These are phyloP conservation scores for Rostratula benghalensis DNA, from an alignment of 2,113 vertebrate species.

Conservation along the genomic window DNA sequence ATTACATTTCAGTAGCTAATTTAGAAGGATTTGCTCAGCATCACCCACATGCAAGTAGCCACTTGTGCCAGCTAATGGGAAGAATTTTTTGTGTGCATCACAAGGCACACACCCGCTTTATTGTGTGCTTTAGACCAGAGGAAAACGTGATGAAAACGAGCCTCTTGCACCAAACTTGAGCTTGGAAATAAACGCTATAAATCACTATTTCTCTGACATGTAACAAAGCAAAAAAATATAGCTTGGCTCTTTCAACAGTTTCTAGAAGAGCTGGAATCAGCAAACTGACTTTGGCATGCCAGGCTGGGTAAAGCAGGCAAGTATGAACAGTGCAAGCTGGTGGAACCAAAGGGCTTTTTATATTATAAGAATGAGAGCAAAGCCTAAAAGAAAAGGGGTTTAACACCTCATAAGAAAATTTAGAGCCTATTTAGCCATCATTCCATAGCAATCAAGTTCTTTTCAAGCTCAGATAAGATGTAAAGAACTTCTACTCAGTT, in stretches of 20 bases:
- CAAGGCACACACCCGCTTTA: not conserved
- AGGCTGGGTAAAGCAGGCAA: not conserved
- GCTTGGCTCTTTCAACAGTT: not conserved
- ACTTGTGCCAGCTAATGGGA: not conserved
- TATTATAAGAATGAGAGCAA: not conserved
- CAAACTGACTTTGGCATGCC: not conserved
- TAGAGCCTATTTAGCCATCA: not conserved
- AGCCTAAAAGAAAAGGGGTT: not conserved
- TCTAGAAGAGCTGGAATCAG: not conserved
- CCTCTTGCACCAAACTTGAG: not conserved
- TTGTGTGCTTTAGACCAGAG: not conserved
- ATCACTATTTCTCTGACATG: not conserved
- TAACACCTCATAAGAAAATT: not conserved
- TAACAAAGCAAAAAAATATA: not conserved
- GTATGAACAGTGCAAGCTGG: not conserved
- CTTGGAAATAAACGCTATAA: conserved; percentile 1
- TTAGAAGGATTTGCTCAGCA: conserved; percentile 16
- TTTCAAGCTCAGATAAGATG: fast-evolving
- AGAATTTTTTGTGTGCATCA: fast-evolving
- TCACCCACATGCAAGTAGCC: not conserved
- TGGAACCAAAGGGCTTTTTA: not conserved
- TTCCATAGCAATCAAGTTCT: not conserved
- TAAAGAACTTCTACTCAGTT: not conserved
- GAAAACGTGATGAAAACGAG: conserved; percentile 2
- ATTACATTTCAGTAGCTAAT: not conserved